These are phyloP conservation scores for Parelbella ahira DNA, from an alignment of 2,888 invertebrate species.

Conservation along the genomic window DNA sequence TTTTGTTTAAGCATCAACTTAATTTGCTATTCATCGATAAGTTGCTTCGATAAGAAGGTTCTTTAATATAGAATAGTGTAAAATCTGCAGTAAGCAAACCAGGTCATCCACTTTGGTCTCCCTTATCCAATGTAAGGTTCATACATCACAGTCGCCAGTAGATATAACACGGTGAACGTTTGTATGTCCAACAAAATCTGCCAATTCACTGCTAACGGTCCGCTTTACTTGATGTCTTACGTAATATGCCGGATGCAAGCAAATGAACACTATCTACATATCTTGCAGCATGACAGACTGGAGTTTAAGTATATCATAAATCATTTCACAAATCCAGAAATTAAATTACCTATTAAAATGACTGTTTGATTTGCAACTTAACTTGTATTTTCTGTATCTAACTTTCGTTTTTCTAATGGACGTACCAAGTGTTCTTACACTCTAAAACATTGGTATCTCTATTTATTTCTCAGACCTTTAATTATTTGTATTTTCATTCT, in stretches of 20 bases:
- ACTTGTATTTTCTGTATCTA: neutral
- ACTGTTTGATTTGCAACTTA: constrained; percentile 16
- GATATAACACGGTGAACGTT: constrained; percentile 20
- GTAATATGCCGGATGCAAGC: constrained; percentile 24
- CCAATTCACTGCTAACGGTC: constrained; percentile 23
- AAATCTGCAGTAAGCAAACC: too few relatives aligned
- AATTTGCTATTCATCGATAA: too few relatives aligned
- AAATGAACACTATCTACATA: constrained; percentile 25
- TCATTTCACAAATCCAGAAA: constrained; percentile 21
- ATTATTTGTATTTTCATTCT: too few relatives aligned
- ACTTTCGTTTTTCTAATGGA: constrained; percentile 7
- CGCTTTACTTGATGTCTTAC: constrained; percentile 23
- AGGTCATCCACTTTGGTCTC: too few relatives aligned
- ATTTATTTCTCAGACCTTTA: too few relatives aligned
- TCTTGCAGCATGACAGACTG: constrained; percentile 25
- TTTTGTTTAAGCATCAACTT: too few relatives aligned
- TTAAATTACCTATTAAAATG: constrained; percentile 26
- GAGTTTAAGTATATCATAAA: constrained; percentile 25
- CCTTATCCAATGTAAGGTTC: constrained; percentile 7
- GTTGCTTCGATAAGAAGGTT: too few relatives aligned
- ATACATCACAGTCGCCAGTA: constrained; percentile 9
- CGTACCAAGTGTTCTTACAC: neutral
- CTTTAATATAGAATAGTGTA: too few relatives aligned
- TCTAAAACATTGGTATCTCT: too few relatives aligned
- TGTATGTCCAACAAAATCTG: constrained; percentile 23